Evolutionary conservation across 2,888 invertebrate species (phyloP), one percentile per base, ranked within the genome.

Genomic region (Drosophila algonquin): DNA sequence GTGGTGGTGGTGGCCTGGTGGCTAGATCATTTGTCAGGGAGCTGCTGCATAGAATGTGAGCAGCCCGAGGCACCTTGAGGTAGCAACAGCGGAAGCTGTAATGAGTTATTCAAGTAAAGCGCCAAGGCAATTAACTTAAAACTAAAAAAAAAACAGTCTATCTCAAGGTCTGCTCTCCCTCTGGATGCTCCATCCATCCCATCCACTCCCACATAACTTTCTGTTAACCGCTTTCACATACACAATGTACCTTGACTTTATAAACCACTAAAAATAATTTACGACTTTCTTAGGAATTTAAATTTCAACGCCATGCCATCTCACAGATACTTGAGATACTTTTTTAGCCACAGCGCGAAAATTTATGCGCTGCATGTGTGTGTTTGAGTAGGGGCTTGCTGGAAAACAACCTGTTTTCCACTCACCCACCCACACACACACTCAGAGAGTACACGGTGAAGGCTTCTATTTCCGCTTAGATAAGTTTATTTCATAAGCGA

Each of bases 401-500:
- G 48, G 54, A 67, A 73, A 82, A 73, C 82, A 84, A 84, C 81
- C 84, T 84, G 84, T 81, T 85, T 71, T 74, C 75, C 50, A 40
- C 73, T 59, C 69, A 73, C 67, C 57, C 52, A 65, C 54, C 55
- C 50, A 12, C 35, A 21, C 18, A 18, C 18, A 18, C 50, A 12
- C 35, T 14, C 40, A 48, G 50, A 46, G 16, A 48, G 50, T 7
- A 18, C 48, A 47, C 27, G 51, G 40, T 50, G 58, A 68, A 59
- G 69, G 45, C 74, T 75, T 86, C 79, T 87, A 88, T 86, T 88
- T 87, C 87, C 88, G 87, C 87, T 87, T 82, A 87, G 88, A 87
- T 88, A 87, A 87, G 84, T 89, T 89, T 80, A 88, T 87, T 89
- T 89, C 88, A 88, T 88, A 85, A 87, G 79, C 88, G 89, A 86